phyloP scores from a whole-genome alignment of 2,797 vertebrate genomes.

The Poecilia picta region DNA sequence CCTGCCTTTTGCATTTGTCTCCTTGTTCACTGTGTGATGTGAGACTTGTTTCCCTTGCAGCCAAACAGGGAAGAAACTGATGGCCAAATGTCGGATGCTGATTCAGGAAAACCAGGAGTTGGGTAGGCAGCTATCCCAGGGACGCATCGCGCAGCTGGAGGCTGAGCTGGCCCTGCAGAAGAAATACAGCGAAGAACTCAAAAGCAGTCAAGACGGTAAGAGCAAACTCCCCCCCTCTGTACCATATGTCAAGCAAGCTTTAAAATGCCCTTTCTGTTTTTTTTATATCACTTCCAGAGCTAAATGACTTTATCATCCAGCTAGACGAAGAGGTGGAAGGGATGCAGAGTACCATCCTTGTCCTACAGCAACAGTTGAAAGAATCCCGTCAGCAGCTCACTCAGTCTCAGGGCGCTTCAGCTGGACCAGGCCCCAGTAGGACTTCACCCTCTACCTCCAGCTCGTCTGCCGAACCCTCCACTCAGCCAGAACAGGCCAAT shows the following conservation, averaged over 20 bases:
- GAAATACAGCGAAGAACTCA: conserved; percentile 99
- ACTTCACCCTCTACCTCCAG: conserved; percentile 70
- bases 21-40: conserved; percentile 92
- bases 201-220: conserved; percentile 99
- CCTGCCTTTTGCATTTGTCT: conserved; percentile 51
- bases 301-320: conserved; percentile 99
- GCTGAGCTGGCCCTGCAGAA: conserved; percentile 99
- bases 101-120: conserved; percentile 99
- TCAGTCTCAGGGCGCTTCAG: conserved; percentile 78
- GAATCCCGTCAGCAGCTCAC: conserved; percentile 83
- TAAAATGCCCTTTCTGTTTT: conserved; percentile 14
- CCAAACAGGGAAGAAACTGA: conserved; percentile 99
- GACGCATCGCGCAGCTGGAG: conserved; percentile 98
- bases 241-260: neutral
- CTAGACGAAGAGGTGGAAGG: conserved; percentile 98
- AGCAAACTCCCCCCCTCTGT: neutral
- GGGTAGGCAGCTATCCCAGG: conserved; percentile 98
- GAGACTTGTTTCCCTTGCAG: conserved; percentile 99
- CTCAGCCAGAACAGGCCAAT: conserved; percentile 81
- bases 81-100: conserved; percentile 99
- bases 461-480: conserved; percentile 80
- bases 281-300: conserved; percentile 75
- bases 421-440: conserved; percentile 81
- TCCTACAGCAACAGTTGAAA: conserved; percentile 94
- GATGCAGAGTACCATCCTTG: conserved; percentile 97